A percentile compares a stretch with the other conserved stretches of the same genome.
phyloP scores from a whole-genome alignment of 2,113 vertebrate species.

The Dicerorhinus sumatrensis region DNA sequence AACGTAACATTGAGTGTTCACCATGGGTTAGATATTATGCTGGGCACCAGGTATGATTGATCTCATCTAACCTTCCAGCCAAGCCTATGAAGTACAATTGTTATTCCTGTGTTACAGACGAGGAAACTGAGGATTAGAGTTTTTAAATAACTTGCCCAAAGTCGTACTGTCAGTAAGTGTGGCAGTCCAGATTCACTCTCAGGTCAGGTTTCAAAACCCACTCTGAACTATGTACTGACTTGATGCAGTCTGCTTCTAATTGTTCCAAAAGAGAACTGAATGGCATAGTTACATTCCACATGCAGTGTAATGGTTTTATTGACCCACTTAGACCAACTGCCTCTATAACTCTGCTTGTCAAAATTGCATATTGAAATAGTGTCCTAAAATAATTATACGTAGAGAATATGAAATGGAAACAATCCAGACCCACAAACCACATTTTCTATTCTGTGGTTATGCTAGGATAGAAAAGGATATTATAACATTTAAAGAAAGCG shows the following conservation, averaged over 20 bases:
- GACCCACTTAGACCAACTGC: background rate
- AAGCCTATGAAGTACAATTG: background rate
- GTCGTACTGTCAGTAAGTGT: background rate
- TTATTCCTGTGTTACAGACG: background rate
- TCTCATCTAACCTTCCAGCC: background rate
- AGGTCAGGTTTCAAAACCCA: background rate
- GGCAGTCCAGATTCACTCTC: background rate
- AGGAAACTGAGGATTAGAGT: background rate
- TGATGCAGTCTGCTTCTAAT: background rate
- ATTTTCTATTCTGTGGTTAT: slow-evolving; percentile 70
- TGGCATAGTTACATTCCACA: background rate
- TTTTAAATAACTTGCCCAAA: background rate
- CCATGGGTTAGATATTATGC: background rate
- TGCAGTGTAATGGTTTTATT: background rate
- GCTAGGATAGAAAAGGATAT: slow-evolving; percentile 67
- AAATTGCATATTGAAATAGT: background rate
- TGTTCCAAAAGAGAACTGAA: background rate
- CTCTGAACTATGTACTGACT: background rate
- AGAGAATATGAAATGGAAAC: slow-evolving; percentile 51
- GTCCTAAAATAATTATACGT: background rate
- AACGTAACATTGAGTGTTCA: background rate
- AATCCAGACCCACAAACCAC: slow-evolving; percentile 65
- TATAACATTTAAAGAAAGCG: slow-evolving; percentile 67
- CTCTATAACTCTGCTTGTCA: background rate
- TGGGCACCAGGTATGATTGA: background rate